phyloP scores from a whole-genome alignment of 35 echinoderm and acorn worm genomes.

The Apostichopus californicus region DNA sequence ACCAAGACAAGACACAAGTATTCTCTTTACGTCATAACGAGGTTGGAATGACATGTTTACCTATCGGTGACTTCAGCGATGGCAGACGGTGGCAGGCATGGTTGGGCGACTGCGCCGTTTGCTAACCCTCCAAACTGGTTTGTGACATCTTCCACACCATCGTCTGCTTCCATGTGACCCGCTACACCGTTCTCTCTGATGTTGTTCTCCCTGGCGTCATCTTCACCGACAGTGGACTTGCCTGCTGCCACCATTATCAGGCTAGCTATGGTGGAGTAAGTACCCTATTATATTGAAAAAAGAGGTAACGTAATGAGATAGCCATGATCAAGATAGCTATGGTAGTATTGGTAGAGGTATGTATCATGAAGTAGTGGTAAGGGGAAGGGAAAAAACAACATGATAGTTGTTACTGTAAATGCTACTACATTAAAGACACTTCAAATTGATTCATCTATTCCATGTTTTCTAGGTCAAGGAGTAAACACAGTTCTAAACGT shows the following conservation, averaged over 20 bases:
- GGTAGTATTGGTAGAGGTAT: too few species aligned
- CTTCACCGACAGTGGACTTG: background rate
- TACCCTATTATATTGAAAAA: slow-evolving; percentile 26
- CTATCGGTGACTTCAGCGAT: slow-evolving; percentile 38
- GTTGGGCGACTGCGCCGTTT: background rate
- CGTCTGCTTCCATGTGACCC: background rate
- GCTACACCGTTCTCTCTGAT: background rate
- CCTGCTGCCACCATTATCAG: slow-evolving; percentile 78
- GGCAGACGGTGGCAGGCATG: background rate
- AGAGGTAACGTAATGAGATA: background rate
- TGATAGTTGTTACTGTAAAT: too few species aligned
- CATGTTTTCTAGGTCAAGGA: too few species aligned
- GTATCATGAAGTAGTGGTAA: too few species aligned
- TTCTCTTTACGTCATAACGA: too few species aligned
- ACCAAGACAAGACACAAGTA: too few species aligned
- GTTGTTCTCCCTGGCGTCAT: background rate
- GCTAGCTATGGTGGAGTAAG: slow-evolving; percentile 59
- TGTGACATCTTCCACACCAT: slow-evolving; percentile 9
- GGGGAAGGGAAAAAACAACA: too few species aligned
- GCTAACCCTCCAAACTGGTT: slow-evolving; percentile 35
- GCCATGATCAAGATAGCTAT: background rate
- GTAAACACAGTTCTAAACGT: too few species aligned
- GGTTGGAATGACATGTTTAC: background rate
- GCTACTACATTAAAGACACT: too few species aligned
- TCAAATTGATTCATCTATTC: too few species aligned